Evolutionary conservation across 2,113 vertebrate genomes (phyloP), one percentile per base, ranked within the genome.

Genomic region (Calidris pugnax): DNA sequence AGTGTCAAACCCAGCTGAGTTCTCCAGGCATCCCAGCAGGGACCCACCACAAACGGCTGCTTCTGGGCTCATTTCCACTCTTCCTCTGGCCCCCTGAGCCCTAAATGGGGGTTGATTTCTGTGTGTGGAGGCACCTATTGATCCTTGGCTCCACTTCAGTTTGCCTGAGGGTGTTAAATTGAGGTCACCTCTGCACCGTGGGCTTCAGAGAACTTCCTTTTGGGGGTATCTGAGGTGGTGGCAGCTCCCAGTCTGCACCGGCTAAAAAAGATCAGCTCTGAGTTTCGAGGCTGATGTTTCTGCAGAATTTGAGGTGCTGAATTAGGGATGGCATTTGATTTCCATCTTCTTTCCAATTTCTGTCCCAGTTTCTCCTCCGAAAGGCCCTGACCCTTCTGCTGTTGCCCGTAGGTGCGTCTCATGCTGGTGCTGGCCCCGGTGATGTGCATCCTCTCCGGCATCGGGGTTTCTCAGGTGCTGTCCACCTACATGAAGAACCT

Each of bases 401-500:
- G 11, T 91, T 41, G 77, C 76, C 74, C 3, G 2, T 55, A 99
- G 99, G 99, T 99, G 74, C 99, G 99, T 96, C 98, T 99, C 3
- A 99, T 99, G 99, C 95, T 99, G 96, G 99, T 99, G 43, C 96
- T 99, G 97, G 99, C 99, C 33, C 99, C 99, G 0, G 99, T 99
- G 80, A 99, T 99, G 99, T 99, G 99, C 97, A 99, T 99, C 97
- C 98, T 99, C 43, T 99, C 99, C 0, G 99, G 99, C 85, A 99
- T 99, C 1, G 99, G 99, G 2, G 99, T 99, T 59, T 99, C 99
- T 57, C 99, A 99, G 96, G 99, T 99, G 23, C 92, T 99, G 20
- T 99, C 99, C 75, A 99, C 99, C 30, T 99, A 99, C 93, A 99
- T 99, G 99, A 99, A 99, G 98, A 99, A 99, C 97, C 93, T 99